Evolutionary conservation across 1,140 invertebrate species (phyloP).

Genomic region (Pseudoatta argentina): DNA sequence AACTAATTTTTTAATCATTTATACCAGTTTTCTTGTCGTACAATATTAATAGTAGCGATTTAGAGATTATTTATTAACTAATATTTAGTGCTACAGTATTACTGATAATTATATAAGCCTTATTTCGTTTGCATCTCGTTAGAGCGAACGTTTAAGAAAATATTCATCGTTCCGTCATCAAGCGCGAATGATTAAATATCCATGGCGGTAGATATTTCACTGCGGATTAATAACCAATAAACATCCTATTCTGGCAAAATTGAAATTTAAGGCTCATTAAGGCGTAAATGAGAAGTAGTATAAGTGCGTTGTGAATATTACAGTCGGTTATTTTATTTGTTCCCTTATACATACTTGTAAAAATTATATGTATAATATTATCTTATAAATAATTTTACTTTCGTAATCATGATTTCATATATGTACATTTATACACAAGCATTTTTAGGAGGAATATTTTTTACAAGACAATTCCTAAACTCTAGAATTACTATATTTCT

Average conservation of each 20-base stretch:
- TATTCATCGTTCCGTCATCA: background rate
- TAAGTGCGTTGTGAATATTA: background rate
- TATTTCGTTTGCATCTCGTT: background rate
- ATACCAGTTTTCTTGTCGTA: background rate
- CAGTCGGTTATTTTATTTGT: background rate
- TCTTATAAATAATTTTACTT: slow-evolving; percentile 16
- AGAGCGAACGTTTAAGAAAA: background rate
- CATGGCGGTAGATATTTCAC: background rate
- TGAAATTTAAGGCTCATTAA: background rate
- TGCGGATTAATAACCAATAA: background rate
- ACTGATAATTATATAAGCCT: background rate
- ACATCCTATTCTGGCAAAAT: background rate
- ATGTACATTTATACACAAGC: background rate
- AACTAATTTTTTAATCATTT: background rate
- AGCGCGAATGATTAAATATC: background rate
- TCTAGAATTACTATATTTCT: background rate
- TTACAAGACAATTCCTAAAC: background rate
- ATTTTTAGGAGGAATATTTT: background rate
- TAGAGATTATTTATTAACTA: background rate
- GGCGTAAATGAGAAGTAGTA: background rate
- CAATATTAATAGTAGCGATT: background rate
- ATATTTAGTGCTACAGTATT: too few relatives aligned
- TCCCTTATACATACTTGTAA: background rate
- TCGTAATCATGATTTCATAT: background rate
- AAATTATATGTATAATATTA: slow-evolving; percentile 7